Conservation (phyloP, 2,797 vertebrate genomes). For the Neostethus bicornis region DNA sequence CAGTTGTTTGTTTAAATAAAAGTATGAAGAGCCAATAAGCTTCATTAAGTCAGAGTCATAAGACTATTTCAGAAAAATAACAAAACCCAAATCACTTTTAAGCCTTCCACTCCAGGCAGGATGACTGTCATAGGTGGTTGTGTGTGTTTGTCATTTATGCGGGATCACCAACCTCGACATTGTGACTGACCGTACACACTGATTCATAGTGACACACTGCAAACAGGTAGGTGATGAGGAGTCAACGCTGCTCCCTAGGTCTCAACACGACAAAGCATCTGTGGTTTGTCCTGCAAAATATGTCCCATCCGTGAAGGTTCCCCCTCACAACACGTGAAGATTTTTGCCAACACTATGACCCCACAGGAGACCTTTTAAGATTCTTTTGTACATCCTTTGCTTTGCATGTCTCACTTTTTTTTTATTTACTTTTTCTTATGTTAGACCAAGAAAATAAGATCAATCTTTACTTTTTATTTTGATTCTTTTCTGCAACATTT, state of each 20-base stretch:
- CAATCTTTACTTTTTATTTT: background rate
- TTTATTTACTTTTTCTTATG: slow-evolving; percentile 13
- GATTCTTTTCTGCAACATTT: slow-evolving; percentile 19
- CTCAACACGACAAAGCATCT: background rate
- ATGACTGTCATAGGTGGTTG: no score
- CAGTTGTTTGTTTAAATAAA: no score
- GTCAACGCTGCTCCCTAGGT: background rate
- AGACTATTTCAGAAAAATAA: no score
- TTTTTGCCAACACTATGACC: no score
- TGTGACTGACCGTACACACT: background rate
- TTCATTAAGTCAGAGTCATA: no score
- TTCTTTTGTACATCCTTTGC: background rate
- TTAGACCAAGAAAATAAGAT: background rate
- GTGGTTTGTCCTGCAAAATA: background rate
- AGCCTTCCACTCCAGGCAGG: no score
- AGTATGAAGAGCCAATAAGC: no score
- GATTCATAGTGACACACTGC: background rate
- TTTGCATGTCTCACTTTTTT: no score
- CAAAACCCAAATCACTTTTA: no score
- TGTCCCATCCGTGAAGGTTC: background rate
- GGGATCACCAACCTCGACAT: background rate
- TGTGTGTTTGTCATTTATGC: no score
- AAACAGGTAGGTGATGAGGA: background rate
- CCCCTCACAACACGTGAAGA: background rate
- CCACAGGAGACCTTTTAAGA: background rate